phyloP scores from a whole-genome alignment of 2,113 vertebrate species.

The Heterochromis multidens region DNA sequence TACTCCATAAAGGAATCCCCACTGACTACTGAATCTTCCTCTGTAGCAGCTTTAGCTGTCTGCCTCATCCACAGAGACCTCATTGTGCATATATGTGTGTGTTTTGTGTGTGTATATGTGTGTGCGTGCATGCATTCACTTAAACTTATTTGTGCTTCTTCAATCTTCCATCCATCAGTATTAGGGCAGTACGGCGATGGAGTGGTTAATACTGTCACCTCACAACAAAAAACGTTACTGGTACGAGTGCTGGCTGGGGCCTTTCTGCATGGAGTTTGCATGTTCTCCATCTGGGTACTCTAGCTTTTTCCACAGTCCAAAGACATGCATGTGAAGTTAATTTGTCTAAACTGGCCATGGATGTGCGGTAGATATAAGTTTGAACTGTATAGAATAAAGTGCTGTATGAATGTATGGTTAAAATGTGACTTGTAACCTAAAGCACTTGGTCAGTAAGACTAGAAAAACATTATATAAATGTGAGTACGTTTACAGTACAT shows the following conservation, averaged over 20 bases:
- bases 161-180: not conserved
- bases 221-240: not conserved
- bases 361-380: not conserved
- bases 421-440: not conserved
- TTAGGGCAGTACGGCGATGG: not conserved
- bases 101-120: not conserved
- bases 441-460: not conserved
- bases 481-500: not conserved
- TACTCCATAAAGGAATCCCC: constrained; percentile 52
- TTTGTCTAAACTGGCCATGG: not conserved
- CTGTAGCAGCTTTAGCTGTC: constrained; percentile 15
- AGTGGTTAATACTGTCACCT: not conserved
- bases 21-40: constrained; percentile 40
- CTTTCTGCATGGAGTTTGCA: not conserved
- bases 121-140: not conserved
- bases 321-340: not conserved
- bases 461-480: not conserved
- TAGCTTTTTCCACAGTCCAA: too few species aligned
- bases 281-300: not conserved
- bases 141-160: not conserved
- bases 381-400: not conserved
- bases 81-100: constrained; percentile 18
- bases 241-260: not conserved
- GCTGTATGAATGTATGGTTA: not conserved
- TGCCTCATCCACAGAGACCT: constrained; percentile 44